Percentiles rank a stretch among this genome's conserved stretches.
These are phyloP conservation scores for Oncorhynchus tshawytscha DNA, from an alignment of 2,113 vertebrate species.

Conservation along the genomic window DNA sequence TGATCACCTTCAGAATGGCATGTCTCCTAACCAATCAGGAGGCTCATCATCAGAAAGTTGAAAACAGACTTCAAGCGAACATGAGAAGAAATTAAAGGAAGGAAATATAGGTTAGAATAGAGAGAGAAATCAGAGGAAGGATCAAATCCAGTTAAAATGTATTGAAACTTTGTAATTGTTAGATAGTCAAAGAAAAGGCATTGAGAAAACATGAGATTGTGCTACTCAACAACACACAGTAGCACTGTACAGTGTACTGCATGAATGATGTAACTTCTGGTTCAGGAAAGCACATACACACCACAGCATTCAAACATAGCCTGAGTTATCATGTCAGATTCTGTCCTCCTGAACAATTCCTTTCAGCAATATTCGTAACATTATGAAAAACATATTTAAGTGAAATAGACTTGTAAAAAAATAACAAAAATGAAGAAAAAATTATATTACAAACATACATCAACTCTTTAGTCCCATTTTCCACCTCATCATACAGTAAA, in stretches of 20 bases:
- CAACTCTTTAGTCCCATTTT: not conserved
- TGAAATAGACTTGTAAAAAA: not conserved
- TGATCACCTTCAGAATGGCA: conserved; percentile 85
- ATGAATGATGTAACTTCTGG: not conserved
- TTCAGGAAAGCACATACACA: not conserved
- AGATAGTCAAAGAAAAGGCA: not conserved
- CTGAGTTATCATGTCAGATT: not conserved
- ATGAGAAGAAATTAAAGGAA: conserved; percentile 56
- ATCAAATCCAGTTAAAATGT: conserved; percentile 9
- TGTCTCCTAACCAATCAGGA: conserved; percentile 80
- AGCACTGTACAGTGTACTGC: not conserved
- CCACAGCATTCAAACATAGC: not conserved
- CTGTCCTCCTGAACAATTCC: not conserved
- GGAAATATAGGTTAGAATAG: conserved; percentile 43
- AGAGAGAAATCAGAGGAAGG: conserved; percentile 5
- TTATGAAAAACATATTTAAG: not conserved
- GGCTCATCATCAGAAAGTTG: conserved; percentile 80
- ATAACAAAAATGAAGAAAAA: not conserved
- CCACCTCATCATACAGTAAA: not conserved
- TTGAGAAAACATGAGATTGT: not conserved
- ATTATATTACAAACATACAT: not conserved
- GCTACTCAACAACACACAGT: not conserved
- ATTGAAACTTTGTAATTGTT: not conserved
- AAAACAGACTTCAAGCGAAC: conserved; percentile 77
- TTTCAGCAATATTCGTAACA: not conserved